phyloP scores from a whole-genome alignment of 1,140 invertebrate species.

The Trachelipus rathkii region DNA sequence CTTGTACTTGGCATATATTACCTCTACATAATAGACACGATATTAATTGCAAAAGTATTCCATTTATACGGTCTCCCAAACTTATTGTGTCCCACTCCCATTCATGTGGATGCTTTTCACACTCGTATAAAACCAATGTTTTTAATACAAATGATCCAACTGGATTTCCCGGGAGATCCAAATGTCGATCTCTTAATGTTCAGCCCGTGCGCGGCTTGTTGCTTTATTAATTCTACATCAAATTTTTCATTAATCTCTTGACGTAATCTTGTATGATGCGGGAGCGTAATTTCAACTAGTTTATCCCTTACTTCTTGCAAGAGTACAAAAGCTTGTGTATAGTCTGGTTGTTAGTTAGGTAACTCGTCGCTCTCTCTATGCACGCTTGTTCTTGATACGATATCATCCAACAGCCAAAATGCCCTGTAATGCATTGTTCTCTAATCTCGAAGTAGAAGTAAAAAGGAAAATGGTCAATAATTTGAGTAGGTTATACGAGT shows the following conservation, averaged over 20 bases:
- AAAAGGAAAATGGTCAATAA: not conserved
- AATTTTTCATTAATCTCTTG: conserved; percentile 82
- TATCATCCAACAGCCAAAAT: too few relatives aligned
- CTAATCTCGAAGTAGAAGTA: conserved; percentile 63
- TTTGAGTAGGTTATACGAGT: not conserved
- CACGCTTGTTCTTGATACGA: too few relatives aligned
- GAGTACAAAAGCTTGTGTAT: conserved; percentile 74
- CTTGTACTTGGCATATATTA: too few relatives aligned
- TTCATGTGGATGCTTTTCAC: conserved; percentile 94
- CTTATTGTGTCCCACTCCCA: conserved; percentile 92
- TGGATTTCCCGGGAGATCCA: conserved; percentile 87
- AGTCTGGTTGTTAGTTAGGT: conserved; percentile 68
- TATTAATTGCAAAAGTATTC: conserved; percentile 92
- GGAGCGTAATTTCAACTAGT: conserved; percentile 70
- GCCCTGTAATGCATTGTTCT: conserved; percentile 86
- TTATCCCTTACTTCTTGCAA: conserved; percentile 75
- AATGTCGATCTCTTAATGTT: conserved; percentile 79
- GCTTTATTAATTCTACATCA: conserved; percentile 77
- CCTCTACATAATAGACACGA: conserved; percentile 93
- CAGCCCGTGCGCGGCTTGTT: conserved; percentile 78
- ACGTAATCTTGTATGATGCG: conserved; percentile 73
- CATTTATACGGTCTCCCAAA: conserved; percentile 91
- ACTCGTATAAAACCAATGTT: conserved; percentile 90
- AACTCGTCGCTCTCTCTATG: too few relatives aligned
- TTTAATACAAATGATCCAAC: conserved; percentile 94